Base-by-base conservation (phyloP, 1,140 invertebrate genomes). In the Scylla paramamosain region DNA sequence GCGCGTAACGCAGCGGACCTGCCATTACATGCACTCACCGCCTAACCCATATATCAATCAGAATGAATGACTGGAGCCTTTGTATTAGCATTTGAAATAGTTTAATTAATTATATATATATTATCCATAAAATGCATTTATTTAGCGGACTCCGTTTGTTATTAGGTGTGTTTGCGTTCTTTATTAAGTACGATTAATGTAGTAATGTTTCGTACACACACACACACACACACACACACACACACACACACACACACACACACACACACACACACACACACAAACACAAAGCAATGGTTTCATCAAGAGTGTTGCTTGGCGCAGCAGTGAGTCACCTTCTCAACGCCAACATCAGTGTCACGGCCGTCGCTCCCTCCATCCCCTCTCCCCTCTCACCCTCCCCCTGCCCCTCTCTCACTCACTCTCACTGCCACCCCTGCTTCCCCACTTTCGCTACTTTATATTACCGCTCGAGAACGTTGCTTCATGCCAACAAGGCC, bases 181-280 rank as follows among this genome's bases (percentile, higher is more conserved):
- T 39, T 39, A 39, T 39, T 6, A 39, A 39, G 6, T 39, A 39
- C 6, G 1, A 39, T 39, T 2, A 39, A 39, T 39, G 39, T 39
- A 39, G 39, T 39, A 39, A 39, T 39, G 6, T 39, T 39, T 39
- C 39, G 39, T 39, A 6, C 45, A 28, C 45, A 52, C 48, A 91
- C 25, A 59, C 29, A 59, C 25, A 91, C 45, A 48, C 2, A n/a
- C 89, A 91, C 12, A 48, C 52, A 91, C 20, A 91, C 52, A 52
- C 52, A 45, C n/a, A 91, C 48, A 91, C 16, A 91, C 46, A 91
- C 6, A 91, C 46, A 91, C 16, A 91, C 48, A 92, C 48, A 92
- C 48, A 92, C 48, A 92, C 48, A 92, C n/a, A 92, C n/a, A 92
- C 16, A 67, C 32, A 67, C 32, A 59, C 20, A 59, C 14, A 28